Percentiles rank a stretch among this genome's conserved stretches.
Conservation (phyloP, 2,888 invertebrate genomes). For the Tetheella fluctuosa region DNA sequence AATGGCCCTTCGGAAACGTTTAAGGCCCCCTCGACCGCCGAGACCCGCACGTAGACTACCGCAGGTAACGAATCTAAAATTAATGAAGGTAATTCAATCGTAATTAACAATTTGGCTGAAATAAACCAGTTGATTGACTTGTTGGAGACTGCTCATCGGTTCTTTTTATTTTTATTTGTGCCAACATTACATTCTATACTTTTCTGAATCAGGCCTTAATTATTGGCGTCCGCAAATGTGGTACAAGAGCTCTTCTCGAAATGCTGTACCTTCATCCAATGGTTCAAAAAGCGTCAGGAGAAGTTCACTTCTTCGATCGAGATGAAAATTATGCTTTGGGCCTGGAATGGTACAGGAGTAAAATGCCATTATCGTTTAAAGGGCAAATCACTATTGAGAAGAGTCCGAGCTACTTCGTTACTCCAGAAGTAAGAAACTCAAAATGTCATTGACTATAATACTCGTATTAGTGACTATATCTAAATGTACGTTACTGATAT, state of each 20-base stretch:
- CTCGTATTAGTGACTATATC: too few relatives aligned
- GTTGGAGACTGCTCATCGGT: not conserved
- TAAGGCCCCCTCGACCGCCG: conserved; percentile 68
- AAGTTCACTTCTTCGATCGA: conserved; percentile 98
- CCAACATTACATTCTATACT: not conserved
- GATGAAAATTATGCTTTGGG: conserved; percentile 96
- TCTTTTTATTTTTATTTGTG: not conserved
- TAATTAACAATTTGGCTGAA: conserved; percentile 1
- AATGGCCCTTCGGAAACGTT: conserved; percentile 73
- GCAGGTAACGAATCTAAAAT: conserved; percentile 73
- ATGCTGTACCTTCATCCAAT: conserved; percentile 97
- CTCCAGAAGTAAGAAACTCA: conserved; percentile 90
- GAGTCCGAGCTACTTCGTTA: conserved; percentile 98
- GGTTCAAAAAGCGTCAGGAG: conserved; percentile 96
- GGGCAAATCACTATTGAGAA: conserved; percentile 98
- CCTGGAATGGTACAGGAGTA: conserved; percentile 96
- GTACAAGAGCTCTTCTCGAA: conserved; percentile 97
- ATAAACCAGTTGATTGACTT: not conserved
- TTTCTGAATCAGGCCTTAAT: conserved; percentile 88
- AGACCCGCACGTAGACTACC: conserved; percentile 75
- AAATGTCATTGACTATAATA: conserved; percentile 19
- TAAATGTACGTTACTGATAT: not conserved
- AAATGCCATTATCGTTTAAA: conserved; percentile 96
- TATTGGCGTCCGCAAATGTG: conserved; percentile 98
- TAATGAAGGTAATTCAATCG: conserved; percentile 9